Evolutionary conservation across 2,113 vertebrate species (phyloP).

Genomic region (Notarius quadriscutis): DNA sequence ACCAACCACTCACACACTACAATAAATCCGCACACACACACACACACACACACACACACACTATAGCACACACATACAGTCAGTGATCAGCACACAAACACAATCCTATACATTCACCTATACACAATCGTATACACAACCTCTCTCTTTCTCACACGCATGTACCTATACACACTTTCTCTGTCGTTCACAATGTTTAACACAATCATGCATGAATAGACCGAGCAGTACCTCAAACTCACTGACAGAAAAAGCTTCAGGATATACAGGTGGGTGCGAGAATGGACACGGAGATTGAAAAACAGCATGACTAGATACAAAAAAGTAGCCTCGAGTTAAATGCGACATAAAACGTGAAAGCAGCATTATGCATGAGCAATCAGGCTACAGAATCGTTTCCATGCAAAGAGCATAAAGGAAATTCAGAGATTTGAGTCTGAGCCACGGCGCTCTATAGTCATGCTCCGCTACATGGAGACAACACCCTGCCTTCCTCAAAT

Average conservation of each 20-base stretch:
- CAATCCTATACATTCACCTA: conserved; percentile 34
- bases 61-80: conserved; percentile 27
- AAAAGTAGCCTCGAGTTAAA: background rate
- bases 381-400: conserved; percentile 7
- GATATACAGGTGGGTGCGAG: conserved; percentile 1
- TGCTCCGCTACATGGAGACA: background rate
- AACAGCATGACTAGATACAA: background rate
- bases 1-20: conserved; percentile 57
- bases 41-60: conserved; percentile 42
- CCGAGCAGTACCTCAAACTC: background rate
- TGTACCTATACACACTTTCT: background rate
- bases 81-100: conserved; percentile 34
- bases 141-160: background rate
- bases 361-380: background rate
- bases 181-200: background rate
- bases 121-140: conserved; percentile 22
- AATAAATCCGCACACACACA: conserved; percentile 43
- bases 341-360: background rate
- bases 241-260: background rate
- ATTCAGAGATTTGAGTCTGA: background rate
- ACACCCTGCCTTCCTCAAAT: conserved; percentile 11
- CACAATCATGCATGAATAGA: conserved; percentile 20
- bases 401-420: background rate
- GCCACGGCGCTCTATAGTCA: background rate
- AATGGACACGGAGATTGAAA: background rate